Percentiles rank a stretch among this genome's conserved stretches.
Conservation (phyloP, 2,797 vertebrate genomes). For the Sebastes cheni region DNA sequence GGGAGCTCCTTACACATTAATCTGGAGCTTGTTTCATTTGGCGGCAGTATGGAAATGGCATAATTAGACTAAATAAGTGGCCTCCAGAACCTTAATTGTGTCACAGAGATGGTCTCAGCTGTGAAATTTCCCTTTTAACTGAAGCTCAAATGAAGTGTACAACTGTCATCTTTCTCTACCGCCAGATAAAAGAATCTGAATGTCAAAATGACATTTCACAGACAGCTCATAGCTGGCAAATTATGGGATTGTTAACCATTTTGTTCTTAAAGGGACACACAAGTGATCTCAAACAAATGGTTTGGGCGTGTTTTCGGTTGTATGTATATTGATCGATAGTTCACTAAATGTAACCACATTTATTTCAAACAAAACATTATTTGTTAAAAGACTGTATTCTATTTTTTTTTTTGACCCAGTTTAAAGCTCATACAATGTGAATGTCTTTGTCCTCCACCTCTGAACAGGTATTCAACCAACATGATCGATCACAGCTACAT, state of each 20-base stretch:
- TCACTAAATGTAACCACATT: neutral
- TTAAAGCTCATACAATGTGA: neutral
- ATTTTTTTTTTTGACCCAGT: neutral
- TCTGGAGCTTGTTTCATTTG: slow-evolving; percentile 24
- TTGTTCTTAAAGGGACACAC: slow-evolving; percentile 24
- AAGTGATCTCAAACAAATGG: neutral
- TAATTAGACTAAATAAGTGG: slow-evolving; percentile 46
- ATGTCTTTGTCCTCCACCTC: neutral
- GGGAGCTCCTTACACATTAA: slow-evolving; percentile 16
- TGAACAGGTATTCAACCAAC: slow-evolving; percentile 87
- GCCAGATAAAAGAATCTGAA: slow-evolving; percentile 48
- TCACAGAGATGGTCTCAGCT: slow-evolving; percentile 45
- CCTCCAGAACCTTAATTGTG: slow-evolving; percentile 30
- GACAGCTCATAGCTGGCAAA: slow-evolving; percentile 14
- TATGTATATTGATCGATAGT: neutral
- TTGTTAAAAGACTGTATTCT: neutral
- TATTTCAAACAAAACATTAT: neutral
- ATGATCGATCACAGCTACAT: slow-evolving; percentile 86
- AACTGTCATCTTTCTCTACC: slow-evolving; percentile 20
- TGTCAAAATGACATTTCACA: slow-evolving; percentile 40
- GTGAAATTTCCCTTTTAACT: slow-evolving; percentile 44
- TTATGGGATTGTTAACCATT: neutral
- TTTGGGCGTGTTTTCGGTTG: neutral
- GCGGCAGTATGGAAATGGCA: slow-evolving; percentile 31
- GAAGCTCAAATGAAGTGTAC: slow-evolving; percentile 44